Percentiles rank a stretch among this genome's conserved stretches.
These are phyloP conservation scores for Limosa lapponica DNA, from an alignment of 2,797 vertebrate species.

Conservation along the genomic window DNA sequence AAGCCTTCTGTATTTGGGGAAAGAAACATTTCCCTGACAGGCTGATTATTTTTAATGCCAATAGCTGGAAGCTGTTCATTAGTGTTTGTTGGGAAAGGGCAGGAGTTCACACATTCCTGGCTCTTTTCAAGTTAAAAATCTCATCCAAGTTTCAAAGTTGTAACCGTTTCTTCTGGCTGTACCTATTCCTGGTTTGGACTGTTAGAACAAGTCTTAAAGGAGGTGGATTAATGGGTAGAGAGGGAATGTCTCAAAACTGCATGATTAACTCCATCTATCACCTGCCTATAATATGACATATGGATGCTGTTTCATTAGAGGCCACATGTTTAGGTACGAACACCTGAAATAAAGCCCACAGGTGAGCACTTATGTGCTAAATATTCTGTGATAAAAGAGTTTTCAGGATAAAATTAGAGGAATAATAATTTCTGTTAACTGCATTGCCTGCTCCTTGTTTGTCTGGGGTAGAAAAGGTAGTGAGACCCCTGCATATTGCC, in stretches of 20 bases:
- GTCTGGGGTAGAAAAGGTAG: not conserved
- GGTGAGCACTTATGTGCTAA: not conserved
- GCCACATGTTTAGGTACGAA: not conserved
- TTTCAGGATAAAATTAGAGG: not conserved
- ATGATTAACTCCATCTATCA: not conserved
- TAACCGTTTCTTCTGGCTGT: not conserved
- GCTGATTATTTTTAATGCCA: not conserved
- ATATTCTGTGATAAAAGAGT: not conserved
- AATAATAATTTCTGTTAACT: not conserved
- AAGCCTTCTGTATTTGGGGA: not conserved
- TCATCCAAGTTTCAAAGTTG: not conserved
- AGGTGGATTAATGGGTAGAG: not conserved
- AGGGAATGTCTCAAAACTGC: not conserved
- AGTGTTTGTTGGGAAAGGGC: not conserved
- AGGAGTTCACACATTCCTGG: not conserved
- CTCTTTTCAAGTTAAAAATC: slow-evolving; percentile 10
- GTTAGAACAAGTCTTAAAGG: not conserved
- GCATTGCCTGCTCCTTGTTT: not conserved
- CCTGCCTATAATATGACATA: not conserved
- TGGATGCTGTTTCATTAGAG: not conserved
- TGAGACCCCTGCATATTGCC: not conserved
- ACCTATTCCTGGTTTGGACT: not conserved
- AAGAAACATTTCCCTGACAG: not conserved
- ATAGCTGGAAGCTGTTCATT: slow-evolving; percentile 2
- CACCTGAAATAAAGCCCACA: not conserved